phyloP scores from a whole-genome alignment of 2,113 vertebrate genomes.

The Silurus asotus region DNA sequence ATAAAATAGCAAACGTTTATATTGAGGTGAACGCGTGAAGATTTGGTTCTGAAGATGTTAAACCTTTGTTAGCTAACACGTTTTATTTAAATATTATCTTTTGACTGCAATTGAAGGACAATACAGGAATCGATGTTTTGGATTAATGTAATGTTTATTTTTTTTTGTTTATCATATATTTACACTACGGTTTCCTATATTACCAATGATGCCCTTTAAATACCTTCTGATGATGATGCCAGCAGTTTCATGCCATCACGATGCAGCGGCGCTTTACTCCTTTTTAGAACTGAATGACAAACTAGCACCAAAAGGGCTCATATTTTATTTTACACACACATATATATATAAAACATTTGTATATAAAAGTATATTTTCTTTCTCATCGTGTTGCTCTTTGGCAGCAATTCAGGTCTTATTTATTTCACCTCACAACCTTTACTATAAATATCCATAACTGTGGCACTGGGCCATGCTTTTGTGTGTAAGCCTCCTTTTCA shows the following conservation, averaged over 20 bases:
- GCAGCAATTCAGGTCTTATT: background rate
- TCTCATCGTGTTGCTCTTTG: background rate
- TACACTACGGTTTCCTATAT: background rate
- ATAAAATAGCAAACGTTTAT: no score
- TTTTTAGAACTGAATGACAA: background rate
- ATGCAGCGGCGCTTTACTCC: background rate
- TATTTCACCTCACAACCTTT: background rate
- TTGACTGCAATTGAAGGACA: background rate
- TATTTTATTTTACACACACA: background rate
- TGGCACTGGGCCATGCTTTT: background rate
- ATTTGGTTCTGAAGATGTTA: background rate
- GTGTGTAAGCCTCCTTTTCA: background rate
- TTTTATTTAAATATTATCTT: background rate
- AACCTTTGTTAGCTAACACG: background rate
- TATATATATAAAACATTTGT: no score
- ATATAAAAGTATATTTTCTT: background rate
- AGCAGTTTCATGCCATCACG: background rate
- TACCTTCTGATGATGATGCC: background rate
- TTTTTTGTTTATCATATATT: background rate
- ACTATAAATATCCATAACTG: conserved; percentile 7
- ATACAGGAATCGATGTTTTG: background rate
- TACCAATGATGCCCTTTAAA: background rate
- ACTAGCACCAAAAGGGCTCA: background rate
- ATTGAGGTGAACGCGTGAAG: background rate
- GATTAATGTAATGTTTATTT: background rate